A percentile compares a stretch with the other conserved stretches of the same genome.
phyloP scores from a whole-genome alignment of 2,888 invertebrate species.

The Drosophila putrida region DNA sequence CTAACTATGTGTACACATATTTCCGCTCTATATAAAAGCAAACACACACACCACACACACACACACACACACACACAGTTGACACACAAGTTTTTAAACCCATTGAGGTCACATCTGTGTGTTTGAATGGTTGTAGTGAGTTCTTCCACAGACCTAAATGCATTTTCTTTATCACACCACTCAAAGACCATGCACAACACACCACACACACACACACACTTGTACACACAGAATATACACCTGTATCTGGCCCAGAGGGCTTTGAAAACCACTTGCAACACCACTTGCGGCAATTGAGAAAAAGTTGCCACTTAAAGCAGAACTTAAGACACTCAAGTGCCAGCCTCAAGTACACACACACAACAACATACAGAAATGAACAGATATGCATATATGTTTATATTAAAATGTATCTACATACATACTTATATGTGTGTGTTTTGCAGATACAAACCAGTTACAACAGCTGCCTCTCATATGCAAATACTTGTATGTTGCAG shows the following conservation, averaged over 20 bases:
- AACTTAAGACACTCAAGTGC: slow-evolving; percentile 76
- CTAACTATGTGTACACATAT: slow-evolving; percentile 29
- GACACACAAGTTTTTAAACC: slow-evolving; percentile 43
- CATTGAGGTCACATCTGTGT: slow-evolving; percentile 62
- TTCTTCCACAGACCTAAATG: slow-evolving; percentile 57
- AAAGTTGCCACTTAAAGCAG: slow-evolving; percentile 73
- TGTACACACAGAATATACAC: slow-evolving; percentile 5
- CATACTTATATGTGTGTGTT: slow-evolving; percentile 2
- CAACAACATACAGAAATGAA: slow-evolving; percentile 51
- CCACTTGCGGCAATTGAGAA: slow-evolving; percentile 75
- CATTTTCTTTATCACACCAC: slow-evolving; percentile 67
- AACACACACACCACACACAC: neutral
- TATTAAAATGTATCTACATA: slow-evolving; percentile 13
- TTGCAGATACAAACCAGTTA: slow-evolving; percentile 43
- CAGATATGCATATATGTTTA: slow-evolving; percentile 38
- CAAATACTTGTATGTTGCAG: slow-evolving; percentile 32
- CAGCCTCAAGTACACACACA: slow-evolving; percentile 37
- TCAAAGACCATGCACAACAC: slow-evolving; percentile 31
- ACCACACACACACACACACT: slow-evolving; percentile 2
- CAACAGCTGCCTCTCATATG: slow-evolving; percentile 37
- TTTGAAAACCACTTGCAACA: slow-evolving; percentile 67
- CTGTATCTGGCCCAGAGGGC: slow-evolving; percentile 46
- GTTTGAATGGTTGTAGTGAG: slow-evolving; percentile 20
- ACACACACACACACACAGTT: slow-evolving; percentile 37
- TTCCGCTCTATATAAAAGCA: slow-evolving; percentile 55